These are phyloP conservation scores for Aphidius ervi DNA, from an alignment of 1,140 invertebrate genomes.

Conservation along the genomic window DNA sequence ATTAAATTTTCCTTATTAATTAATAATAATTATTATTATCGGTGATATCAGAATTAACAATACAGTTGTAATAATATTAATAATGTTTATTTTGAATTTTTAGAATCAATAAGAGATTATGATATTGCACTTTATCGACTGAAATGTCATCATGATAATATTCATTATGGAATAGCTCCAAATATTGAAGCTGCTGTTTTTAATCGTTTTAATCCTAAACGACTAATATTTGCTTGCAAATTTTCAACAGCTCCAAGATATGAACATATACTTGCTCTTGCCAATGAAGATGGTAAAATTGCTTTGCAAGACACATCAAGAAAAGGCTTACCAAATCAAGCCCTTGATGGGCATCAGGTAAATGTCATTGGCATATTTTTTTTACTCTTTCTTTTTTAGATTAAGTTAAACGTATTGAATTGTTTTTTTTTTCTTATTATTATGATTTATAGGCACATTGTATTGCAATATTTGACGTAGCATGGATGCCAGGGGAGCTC, in stretches of 20 bases:
- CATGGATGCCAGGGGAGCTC: slow-evolving; percentile 73
- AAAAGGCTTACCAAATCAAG: slow-evolving; percentile 25
- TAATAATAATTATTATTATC: background rate
- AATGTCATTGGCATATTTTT: slow-evolving; percentile 7
- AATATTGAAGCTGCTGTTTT: slow-evolving; percentile 31
- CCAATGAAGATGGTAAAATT: slow-evolving; percentile 79
- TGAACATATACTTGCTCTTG: slow-evolving; percentile 70
- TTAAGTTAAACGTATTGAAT: background rate
- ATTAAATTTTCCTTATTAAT: slow-evolving; percentile 20
- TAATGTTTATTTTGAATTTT: slow-evolving; percentile 17
- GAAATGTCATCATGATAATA: slow-evolving; percentile 40
- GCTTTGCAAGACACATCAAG: slow-evolving; percentile 58
- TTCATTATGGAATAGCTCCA: slow-evolving; percentile 46
- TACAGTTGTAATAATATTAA: background rate
- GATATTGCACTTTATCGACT: slow-evolving; percentile 41
- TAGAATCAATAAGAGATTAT: slow-evolving; percentile 37
- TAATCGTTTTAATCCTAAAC: slow-evolving; percentile 52
- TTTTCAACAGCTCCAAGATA: slow-evolving; percentile 53
- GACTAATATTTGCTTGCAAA: slow-evolving; percentile 49
- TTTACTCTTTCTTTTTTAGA: background rate
- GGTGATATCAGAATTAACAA: slow-evolving; percentile 42
- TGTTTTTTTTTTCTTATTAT: background rate
- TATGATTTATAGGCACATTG: slow-evolving; percentile 62
- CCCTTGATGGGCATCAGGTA: slow-evolving; percentile 35
- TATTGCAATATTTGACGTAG: slow-evolving; percentile 85